Evolutionary conservation across 2,113 vertebrate genomes (phyloP).

Genomic region (Addax nasomaculatus): DNA sequence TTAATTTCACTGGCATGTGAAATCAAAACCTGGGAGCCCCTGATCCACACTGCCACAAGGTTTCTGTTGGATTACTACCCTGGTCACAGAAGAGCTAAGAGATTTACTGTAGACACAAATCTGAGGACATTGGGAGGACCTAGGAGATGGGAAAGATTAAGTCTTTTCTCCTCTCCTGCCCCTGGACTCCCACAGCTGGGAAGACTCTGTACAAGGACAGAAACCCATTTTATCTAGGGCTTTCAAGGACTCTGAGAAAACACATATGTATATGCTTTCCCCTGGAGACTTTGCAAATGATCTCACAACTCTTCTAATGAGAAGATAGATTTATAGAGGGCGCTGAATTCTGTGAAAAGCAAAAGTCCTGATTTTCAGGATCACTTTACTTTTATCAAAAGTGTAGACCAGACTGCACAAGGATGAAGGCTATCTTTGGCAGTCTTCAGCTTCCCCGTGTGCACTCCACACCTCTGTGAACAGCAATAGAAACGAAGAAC

Average conservation of each 20-base stretch:
- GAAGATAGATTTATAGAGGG: background rate
- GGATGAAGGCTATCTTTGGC: background rate
- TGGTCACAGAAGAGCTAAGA: background rate
- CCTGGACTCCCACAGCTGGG: background rate
- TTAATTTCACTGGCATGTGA: background rate
- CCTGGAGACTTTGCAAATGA: background rate
- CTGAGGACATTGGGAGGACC: background rate
- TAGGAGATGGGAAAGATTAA: background rate
- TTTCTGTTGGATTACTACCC: background rate
- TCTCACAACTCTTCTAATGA: background rate
- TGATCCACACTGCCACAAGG: background rate
- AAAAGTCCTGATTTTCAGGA: background rate
- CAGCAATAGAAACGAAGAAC: background rate
- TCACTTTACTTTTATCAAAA: background rate
- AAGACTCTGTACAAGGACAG: background rate
- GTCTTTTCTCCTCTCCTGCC: background rate
- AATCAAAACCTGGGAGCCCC: background rate
- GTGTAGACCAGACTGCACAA: background rate
- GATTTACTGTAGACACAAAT: background rate
- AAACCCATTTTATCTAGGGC: background rate
- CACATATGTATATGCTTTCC: background rate
- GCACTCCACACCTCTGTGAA: background rate
- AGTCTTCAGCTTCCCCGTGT: background rate
- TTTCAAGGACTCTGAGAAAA: background rate
- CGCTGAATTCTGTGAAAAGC: background rate